A percentile compares a stretch with the other conserved stretches of the same genome.
phyloP scores from a whole-genome alignment of 2,797 vertebrate genomes.

The Staurois parvus region DNA sequence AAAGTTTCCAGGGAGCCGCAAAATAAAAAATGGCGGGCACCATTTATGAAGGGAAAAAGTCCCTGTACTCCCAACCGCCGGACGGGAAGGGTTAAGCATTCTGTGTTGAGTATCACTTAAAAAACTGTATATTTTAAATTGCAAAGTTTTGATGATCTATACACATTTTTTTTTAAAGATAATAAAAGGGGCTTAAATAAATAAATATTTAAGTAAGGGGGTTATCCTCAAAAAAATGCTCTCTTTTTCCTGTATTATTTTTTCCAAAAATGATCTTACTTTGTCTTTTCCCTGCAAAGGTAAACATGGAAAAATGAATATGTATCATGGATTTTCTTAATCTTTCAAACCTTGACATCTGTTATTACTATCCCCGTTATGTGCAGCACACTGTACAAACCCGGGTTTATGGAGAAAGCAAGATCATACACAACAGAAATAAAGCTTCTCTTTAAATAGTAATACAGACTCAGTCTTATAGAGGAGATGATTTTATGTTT shows the following conservation, averaged over 20 bases:
- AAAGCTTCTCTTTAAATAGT: constrained; percentile 23
- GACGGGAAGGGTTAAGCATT: no score
- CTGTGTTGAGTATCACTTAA: no score
- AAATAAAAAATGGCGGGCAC: no score
- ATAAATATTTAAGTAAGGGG: no score
- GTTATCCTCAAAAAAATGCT: no score
- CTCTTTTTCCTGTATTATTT: not conserved
- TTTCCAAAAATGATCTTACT: constrained; percentile 10
- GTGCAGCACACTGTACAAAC: not conserved
- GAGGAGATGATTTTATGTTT: constrained; percentile 12
- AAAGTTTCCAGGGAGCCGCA: no score
- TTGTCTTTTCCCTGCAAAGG: constrained; percentile 16
- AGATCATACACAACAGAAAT: not conserved
- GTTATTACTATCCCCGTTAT: constrained; percentile 4
- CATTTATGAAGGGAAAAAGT: no score
- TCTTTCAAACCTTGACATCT: constrained; percentile 39
- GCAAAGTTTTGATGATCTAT: no score
- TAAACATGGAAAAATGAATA: constrained; percentile 30
- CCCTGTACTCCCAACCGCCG: no score
- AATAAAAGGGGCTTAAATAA: no score
- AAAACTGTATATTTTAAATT: no score
- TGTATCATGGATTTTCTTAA: constrained; percentile 24
- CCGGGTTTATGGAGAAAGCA: constrained; percentile 1
- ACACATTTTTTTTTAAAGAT: no score
- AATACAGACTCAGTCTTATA: constrained; percentile 1